Conservation (phyloP, 1,140 invertebrate species). For the Bombus confusus region DNA sequence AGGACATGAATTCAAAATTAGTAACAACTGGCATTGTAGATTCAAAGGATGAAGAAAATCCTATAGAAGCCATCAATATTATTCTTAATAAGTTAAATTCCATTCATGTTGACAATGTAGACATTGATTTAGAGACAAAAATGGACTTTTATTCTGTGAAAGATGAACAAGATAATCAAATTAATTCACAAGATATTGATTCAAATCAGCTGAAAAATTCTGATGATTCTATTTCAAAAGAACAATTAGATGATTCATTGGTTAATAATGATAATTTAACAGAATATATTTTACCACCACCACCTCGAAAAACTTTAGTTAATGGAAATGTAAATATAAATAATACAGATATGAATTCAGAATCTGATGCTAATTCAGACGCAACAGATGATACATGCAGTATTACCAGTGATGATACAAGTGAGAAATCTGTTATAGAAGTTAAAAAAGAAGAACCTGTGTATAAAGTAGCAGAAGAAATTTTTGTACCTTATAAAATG, state of each 20-base stretch:
- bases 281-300: slow-evolving; percentile 70
- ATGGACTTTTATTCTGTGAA: slow-evolving; percentile 40
- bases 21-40: slow-evolving; percentile 55
- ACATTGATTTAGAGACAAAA: slow-evolving; percentile 50
- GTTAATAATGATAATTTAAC: slow-evolving; percentile 58
- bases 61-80: slow-evolving; percentile 71
- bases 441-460: slow-evolving; percentile 48
- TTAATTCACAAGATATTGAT: slow-evolving; percentile 66
- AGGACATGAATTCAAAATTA: slow-evolving; percentile 73
- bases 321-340: slow-evolving; percentile 70
- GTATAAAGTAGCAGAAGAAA: slow-evolving; percentile 34
- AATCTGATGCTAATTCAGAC: slow-evolving; percentile 67
- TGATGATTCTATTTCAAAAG: slow-evolving; percentile 60
- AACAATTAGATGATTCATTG: slow-evolving; percentile 53
- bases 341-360: slow-evolving; percentile 57
- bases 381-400: slow-evolving; percentile 66
- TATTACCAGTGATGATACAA: slow-evolving; percentile 61
- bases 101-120: slow-evolving; percentile 63
- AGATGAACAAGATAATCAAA: slow-evolving; percentile 65
- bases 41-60: slow-evolving; percentile 64
- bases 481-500: slow-evolving; percentile 46
- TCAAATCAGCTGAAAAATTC: slow-evolving; percentile 63
- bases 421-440: slow-evolving; percentile 70
- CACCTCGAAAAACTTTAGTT: slow-evolving; percentile 67
- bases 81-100: slow-evolving; percentile 73